These are phyloP conservation scores for Calonectris borealis DNA, from an alignment of 2,113 vertebrate genomes.

Conservation along the genomic window DNA sequence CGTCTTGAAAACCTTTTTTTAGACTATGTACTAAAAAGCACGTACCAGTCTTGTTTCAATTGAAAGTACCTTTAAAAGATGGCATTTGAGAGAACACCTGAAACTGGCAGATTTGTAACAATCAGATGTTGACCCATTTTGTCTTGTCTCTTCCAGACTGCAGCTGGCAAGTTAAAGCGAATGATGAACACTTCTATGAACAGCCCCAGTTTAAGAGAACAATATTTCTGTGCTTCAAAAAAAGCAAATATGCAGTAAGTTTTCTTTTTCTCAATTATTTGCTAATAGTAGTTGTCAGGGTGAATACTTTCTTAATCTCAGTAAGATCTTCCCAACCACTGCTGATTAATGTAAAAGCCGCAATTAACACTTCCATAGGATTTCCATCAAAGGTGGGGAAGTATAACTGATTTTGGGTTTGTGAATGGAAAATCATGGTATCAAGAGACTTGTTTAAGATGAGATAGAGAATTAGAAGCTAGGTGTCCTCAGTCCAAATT, in stretches of 20 bases:
- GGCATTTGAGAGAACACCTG: neutral
- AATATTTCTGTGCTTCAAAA: slow-evolving; percentile 84
- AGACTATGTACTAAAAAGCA: neutral
- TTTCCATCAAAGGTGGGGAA: neutral
- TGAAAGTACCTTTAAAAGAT: neutral
- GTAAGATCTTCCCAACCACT: neutral
- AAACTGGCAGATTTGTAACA: neutral
- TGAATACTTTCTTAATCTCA: neutral
- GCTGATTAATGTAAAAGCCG: neutral
- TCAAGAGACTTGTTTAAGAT: neutral
- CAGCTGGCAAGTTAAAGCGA: slow-evolving; percentile 91
- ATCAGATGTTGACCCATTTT: neutral
- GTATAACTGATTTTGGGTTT: neutral
- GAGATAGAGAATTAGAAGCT: neutral
- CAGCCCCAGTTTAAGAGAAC: slow-evolving; percentile 87
- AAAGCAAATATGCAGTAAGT: slow-evolving; percentile 91
- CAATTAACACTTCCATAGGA: neutral
- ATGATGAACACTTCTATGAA: slow-evolving; percentile 83
- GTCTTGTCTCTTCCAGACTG: slow-evolving; percentile 74
- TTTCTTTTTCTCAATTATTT: neutral
- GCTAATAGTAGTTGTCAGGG: neutral
- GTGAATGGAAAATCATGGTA: neutral
- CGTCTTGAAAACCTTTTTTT: neutral
- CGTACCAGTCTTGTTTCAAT: neutral
- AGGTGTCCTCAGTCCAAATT: neutral